Percentiles rank a stretch among this genome's conserved stretches.
Evolutionary conservation across 2,113 vertebrate genomes (phyloP).

Genomic region (Malurus elegans): DNA sequence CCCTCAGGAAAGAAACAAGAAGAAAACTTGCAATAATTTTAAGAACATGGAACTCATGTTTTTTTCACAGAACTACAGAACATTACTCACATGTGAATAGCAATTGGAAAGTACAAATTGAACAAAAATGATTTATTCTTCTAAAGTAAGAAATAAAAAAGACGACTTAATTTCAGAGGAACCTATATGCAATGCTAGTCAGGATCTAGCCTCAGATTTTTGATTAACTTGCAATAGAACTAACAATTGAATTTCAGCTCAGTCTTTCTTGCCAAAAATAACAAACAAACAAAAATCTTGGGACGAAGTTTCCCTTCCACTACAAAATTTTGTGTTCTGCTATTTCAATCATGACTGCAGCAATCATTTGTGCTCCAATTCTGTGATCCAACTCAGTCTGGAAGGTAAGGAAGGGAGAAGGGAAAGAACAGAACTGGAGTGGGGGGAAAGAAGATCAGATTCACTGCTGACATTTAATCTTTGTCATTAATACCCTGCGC

Average conservation of each 20-base stretch:
- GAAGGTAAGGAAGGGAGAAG: not conserved
- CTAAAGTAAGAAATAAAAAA: not conserved
- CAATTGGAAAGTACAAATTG: not conserved
- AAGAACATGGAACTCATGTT: not conserved
- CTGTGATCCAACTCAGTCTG: not conserved
- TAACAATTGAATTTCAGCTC: not conserved
- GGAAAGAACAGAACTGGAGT: not conserved
- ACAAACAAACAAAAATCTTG: not conserved
- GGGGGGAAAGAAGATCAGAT: not conserved
- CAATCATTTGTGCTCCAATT: not conserved
- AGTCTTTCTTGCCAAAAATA: not conserved
- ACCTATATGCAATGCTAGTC: not conserved
- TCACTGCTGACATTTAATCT: not conserved
- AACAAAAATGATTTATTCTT: not conserved
- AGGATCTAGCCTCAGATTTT: not conserved
- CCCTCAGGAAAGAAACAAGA: not conserved
- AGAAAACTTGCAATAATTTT: not conserved
- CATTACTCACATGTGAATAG: not conserved
- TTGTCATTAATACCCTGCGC: not conserved
- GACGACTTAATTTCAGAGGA: not conserved
- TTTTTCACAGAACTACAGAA: not conserved
- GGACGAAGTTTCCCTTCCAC: not conserved
- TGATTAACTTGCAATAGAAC: not conserved
- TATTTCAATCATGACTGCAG: not conserved
- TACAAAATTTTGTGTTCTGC: not conserved